Evolutionary conservation across 2,797 vertebrate genomes (phyloP).

Genomic region (Poecilia picta): DNA sequence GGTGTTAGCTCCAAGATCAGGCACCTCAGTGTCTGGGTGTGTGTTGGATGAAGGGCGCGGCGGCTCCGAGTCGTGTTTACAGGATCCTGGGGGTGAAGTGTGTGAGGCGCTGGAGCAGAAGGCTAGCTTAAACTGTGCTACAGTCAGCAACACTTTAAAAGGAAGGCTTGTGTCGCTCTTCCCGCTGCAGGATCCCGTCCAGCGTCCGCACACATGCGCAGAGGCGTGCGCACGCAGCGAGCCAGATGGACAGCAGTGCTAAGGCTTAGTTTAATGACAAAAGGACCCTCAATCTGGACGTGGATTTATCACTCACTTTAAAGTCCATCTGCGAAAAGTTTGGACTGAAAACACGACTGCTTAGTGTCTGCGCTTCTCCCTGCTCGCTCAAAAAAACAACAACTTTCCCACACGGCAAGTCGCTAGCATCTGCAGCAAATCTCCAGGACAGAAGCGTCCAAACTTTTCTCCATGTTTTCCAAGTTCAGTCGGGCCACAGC

Average conservation of each 20-base stretch:
- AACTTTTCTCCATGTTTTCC: background rate
- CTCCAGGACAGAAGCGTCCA: slow-evolving; percentile 13
- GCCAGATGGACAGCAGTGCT: slow-evolving; percentile 83
- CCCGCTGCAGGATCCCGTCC: slow-evolving; percentile 65
- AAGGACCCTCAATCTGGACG: slow-evolving; percentile 83
- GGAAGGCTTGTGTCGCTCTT: slow-evolving; percentile 69
- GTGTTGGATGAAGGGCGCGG: slow-evolving; percentile 44
- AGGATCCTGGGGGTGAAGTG: slow-evolving; percentile 41
- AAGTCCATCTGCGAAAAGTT: slow-evolving; percentile 83
- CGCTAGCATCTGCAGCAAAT: slow-evolving; percentile 45
- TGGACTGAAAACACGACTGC: slow-evolving; percentile 75
- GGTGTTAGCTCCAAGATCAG: slow-evolving; percentile 67
- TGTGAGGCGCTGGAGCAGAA: slow-evolving; percentile 19
- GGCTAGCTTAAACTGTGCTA: slow-evolving; percentile 64
- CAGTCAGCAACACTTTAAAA: slow-evolving; percentile 79
- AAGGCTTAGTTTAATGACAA: slow-evolving; percentile 85
- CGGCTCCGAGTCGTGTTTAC: slow-evolving; percentile 57
- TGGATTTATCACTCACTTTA: slow-evolving; percentile 83
- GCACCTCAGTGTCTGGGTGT: slow-evolving; percentile 67
- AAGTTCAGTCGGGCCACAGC: too few relatives aligned
- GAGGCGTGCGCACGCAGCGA: slow-evolving; percentile 44
- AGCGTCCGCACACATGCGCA: slow-evolving; percentile 57
- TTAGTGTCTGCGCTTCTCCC: slow-evolving; percentile 56
- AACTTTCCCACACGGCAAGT: slow-evolving; percentile 29
- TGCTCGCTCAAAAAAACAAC: slow-evolving; percentile 24